These are phyloP conservation scores for Prosapia bicincta DNA, from an alignment of 2,888 invertebrate species.

Conservation along the genomic window DNA sequence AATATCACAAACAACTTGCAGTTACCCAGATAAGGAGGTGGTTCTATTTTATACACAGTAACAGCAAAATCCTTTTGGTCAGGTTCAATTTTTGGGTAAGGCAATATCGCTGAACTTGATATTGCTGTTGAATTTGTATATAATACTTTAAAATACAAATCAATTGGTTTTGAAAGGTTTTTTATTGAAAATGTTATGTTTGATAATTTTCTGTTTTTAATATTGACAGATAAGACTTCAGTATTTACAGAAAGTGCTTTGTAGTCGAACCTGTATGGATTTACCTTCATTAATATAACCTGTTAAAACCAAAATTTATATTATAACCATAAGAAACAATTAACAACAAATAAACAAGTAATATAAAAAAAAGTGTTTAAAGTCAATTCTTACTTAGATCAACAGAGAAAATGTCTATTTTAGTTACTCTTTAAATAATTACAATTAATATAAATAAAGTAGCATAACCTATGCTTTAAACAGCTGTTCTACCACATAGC, in stretches of 20 bases:
- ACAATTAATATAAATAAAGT: too few relatives aligned
- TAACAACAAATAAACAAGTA: too few relatives aligned
- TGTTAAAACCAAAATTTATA: background rate
- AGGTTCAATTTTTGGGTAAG: background rate
- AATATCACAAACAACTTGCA: background rate
- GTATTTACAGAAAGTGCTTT: background rate
- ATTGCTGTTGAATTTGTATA: background rate
- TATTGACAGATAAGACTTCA: background rate
- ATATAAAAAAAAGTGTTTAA: too few relatives aligned
- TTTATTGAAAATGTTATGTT: background rate
- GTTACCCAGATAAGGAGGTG: background rate
- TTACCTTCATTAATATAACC: background rate
- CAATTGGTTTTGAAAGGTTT: background rate
- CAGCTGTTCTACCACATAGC: too few relatives aligned
- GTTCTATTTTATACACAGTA: background rate
- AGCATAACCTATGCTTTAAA: too few relatives aligned
- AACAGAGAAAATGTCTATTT: too few relatives aligned
- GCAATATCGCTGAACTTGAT: background rate
- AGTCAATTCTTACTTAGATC: too few relatives aligned
- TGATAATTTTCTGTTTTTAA: background rate
- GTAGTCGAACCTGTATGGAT: background rate
- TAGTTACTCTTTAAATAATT: too few relatives aligned
- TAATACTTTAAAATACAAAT: background rate
- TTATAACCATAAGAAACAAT: background rate
- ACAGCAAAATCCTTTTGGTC: background rate